Evolutionary conservation across 2,797 vertebrate species (phyloP), one percentile per base, ranked within the genome.

Genomic region (Falco berigora): DNA sequence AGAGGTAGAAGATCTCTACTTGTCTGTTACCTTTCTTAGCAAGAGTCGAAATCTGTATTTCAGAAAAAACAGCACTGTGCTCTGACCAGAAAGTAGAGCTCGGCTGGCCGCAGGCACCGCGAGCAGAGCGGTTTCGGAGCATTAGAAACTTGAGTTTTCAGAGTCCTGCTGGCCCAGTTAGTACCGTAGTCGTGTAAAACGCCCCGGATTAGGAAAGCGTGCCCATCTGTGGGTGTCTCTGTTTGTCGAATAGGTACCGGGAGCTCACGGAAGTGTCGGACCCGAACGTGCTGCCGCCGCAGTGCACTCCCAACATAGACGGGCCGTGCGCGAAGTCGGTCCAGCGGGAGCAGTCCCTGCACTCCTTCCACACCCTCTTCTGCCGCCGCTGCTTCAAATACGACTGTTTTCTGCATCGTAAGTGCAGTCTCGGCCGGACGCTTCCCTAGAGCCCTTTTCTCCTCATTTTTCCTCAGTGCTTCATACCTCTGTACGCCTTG

Each of bases 351-450:
- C 99, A 99, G 97, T 99, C 99, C 25, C 97, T 99, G 77, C 99
- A 99, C 97, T 99, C 99, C 96, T 99, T 99, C 98, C 99, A 99
- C 98, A 99, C 99, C 0, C 99, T 99, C 69, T 99, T 99, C 98
- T 99, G 99, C 98, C 98, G 99, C 34, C 99, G 99, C 66, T 99
- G 99, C 98, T 99, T 99, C 98, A 99, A 99, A 97, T 99, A 99
- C 34, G 99, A 99, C 98, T 99, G 99, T 95, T 99, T 99, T 96
- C 98, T 99, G 92, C 98, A 99, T 94, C 98, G 98, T 99, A 98
- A 99, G 98, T 98, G 91, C 55, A 38, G 2, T 3, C 77, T 81
- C 3, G 23, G 55, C 93, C 62, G 53, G 74, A 78, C 10, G 8
- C 76, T 92, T 61, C 80, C 95, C 86, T 88, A 84, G 50, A 94